Percentiles rank a stretch among this genome's conserved stretches.
Conservation (phyloP, 2,888 invertebrate species). For the Agrilus biguttatus region DNA sequence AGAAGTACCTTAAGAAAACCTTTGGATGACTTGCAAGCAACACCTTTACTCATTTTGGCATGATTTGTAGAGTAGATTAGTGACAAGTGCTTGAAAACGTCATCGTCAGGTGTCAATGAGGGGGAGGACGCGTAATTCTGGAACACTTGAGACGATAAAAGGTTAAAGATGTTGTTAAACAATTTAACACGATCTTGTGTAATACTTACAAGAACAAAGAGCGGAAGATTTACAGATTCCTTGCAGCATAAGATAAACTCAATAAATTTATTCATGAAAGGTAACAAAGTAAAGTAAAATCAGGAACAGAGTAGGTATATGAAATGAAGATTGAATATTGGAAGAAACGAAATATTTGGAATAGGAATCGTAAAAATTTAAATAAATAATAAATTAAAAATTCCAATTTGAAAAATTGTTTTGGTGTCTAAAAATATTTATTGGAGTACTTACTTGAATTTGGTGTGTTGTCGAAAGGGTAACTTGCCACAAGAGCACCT, state of each 20-base stretch:
- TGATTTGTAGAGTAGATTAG: conserved; percentile 76
- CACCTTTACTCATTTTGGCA: conserved; percentile 74
- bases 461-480: conserved; percentile 92
- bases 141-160: conserved; percentile 49
- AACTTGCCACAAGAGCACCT: conserved; percentile 89
- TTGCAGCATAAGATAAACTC: conserved; percentile 29
- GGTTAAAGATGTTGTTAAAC: too few species aligned
- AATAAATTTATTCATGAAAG: neutral
- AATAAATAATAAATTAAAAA: conserved; percentile 1
- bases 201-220: conserved; percentile 51
- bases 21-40: conserved; percentile 65
- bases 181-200: too few species aligned
- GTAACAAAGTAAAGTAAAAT: neutral
- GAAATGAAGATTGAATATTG: neutral
- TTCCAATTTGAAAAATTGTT: neutral
- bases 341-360: conserved; percentile 2
- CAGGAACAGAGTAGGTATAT: neutral
- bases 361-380: neutral
- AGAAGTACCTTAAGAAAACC: conserved; percentile 47
- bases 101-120: conserved; percentile 81
- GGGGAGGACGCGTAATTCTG: conserved; percentile 71
- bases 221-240: conserved; percentile 65
- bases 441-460: conserved; percentile 64
- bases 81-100: conserved; percentile 77
- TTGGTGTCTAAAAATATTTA: neutral